phyloP scores from a whole-genome alignment of 1,140 invertebrate genomes.

The Dendroctonus ponderosae region DNA sequence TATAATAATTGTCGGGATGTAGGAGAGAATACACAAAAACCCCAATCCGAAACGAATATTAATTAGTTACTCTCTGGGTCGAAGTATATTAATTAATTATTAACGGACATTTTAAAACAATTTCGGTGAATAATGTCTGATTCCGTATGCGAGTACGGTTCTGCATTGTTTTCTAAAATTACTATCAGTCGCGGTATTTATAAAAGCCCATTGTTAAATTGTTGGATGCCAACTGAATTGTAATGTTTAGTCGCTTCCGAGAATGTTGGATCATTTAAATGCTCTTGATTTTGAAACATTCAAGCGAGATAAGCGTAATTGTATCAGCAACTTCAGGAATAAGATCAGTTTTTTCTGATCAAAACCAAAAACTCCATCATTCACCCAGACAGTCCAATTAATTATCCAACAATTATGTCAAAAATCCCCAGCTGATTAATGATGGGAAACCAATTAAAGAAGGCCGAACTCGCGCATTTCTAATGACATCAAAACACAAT shows the following conservation, averaged over 20 bases:
- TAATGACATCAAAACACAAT: no score
- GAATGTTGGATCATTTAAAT: conserved; percentile 32
- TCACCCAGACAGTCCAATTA: no score
- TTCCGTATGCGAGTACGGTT: conserved; percentile 18
- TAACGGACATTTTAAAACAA: neutral
- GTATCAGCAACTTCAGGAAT: no score
- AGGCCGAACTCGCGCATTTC: no score
- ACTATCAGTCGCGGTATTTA: conserved; percentile 33
- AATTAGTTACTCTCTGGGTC: neutral
- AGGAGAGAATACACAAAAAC: no score
- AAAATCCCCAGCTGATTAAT: no score
- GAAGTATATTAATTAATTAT: neutral
- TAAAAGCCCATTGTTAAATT: conserved; percentile 33
- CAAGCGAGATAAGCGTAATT: no score
- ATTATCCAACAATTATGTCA: no score
- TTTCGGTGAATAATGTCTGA: conserved; percentile 2
- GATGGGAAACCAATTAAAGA: no score
- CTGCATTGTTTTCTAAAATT: conserved; percentile 29
- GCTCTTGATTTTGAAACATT: neutral
- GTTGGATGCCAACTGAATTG: conserved; percentile 29
- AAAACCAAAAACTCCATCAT: no score
- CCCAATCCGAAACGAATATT: neutral
- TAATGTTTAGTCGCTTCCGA: conserved; percentile 29
- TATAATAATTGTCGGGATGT: no score
- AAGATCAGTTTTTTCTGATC: no score